Evolutionary conservation across 2,113 vertebrate genomes (phyloP), one percentile per base, ranked within the genome.

Genomic region (Perca flavescens): DNA sequence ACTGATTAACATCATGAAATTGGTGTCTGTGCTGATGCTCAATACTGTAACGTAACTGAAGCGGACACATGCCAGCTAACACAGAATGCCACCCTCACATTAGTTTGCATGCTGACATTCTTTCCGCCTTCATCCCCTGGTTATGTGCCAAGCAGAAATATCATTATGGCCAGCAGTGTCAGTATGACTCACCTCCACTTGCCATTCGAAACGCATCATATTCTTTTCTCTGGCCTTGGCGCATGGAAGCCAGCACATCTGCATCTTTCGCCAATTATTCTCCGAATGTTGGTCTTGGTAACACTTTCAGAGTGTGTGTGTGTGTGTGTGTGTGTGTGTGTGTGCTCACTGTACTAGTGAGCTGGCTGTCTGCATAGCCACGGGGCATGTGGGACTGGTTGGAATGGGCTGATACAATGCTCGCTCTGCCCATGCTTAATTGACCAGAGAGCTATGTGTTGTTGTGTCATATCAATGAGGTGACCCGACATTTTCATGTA

Each of bases 241-340:
- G 77, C 49, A 62, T 56, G 50, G 84, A 88, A 75, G 88, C 80
- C 77, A 69, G 82, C 77, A 82, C 84, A 92, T 94, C 91, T 94
- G 91, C 88, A 93, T 93, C 86, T 83, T 83, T 83, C 77, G 79
- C 87, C 93, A 92, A 92, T 94, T 92, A 94, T 91, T 92, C 85
- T 83, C 36, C 21, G 70, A 69, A 80, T 76, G 87, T 74, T 46
- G 77, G 79, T 89, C 70, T 78, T 65, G 74, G 63, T 84, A 81
- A 75, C 70, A 84, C 82, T 80, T 72, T 60, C 46, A 65, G 67
- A 3, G 63, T 50, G 50, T 53, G 28, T 34, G 36, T 25, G 64
- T 34, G 36, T 25, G 64, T 34, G 36, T 25, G 64, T 25, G 25
- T 28, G 28, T 28, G 28, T 28, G 63, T 50, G 50, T 53, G 28